Conservation (phyloP, 2,113 vertebrate genomes). For the Chlamydotis undulata region DNA sequence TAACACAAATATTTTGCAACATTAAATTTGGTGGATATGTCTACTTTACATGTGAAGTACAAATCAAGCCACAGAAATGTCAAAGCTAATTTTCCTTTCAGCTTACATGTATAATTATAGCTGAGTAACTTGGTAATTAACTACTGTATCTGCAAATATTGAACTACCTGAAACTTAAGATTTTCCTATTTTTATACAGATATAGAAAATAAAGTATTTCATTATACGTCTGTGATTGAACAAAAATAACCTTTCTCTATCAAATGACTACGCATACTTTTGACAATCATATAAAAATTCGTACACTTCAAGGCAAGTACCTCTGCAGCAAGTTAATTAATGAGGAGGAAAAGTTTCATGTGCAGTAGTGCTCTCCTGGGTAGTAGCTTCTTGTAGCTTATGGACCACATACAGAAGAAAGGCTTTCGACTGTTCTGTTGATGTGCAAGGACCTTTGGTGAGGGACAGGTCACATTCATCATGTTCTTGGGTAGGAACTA, state of each 20-base stretch:
- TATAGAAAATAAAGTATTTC: not conserved
- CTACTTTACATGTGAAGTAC: not conserved
- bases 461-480: not conserved
- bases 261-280: not conserved
- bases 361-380: not conserved
- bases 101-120: not conserved
- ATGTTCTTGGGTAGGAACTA: not conserved
- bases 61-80: not conserved
- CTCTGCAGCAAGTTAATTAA: not conserved
- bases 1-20: not conserved
- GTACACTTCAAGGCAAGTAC: not conserved
- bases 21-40: not conserved
- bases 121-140: not conserved
- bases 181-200: not conserved
- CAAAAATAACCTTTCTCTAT: not conserved
- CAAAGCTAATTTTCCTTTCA: constrained; percentile 17
- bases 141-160: not conserved
- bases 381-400: not conserved
- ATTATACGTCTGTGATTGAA: not conserved
- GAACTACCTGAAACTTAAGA: not conserved
- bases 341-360: not conserved
- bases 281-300: not conserved
- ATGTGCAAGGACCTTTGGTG: not conserved
- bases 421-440: not conserved
- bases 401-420: not conserved